Conservation (phyloP, 2,113 vertebrate species). For the Ceratotherium simum region DNA sequence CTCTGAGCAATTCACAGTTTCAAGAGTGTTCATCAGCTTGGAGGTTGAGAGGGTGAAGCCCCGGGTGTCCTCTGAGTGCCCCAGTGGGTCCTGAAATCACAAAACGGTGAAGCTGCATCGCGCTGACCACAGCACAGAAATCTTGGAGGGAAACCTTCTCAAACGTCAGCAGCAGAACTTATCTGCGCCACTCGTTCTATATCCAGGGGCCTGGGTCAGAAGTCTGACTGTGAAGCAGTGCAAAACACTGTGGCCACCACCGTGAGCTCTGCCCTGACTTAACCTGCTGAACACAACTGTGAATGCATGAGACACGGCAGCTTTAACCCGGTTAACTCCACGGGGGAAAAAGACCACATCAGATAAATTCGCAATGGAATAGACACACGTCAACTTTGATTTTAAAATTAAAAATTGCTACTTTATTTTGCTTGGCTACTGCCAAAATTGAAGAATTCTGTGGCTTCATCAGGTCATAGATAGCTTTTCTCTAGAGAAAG, state of each 20-base stretch:
- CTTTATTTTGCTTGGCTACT: slow-evolving; percentile 2
- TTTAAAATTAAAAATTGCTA: background rate
- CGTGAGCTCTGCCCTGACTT: background rate
- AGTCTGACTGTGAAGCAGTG: background rate
- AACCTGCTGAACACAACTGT: background rate
- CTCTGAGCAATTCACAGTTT: background rate
- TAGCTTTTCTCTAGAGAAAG: background rate
- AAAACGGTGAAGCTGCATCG: background rate
- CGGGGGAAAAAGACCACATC: background rate
- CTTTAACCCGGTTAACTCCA: background rate
- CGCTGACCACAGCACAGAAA: background rate
- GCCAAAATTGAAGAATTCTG: background rate
- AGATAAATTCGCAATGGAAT: background rate
- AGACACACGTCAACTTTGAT: background rate
- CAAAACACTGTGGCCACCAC: background rate
- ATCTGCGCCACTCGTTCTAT: slow-evolving; percentile 11
- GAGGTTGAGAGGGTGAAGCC: background rate
- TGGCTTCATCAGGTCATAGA: background rate
- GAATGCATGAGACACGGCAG: background rate
- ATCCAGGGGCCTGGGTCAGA: background rate
- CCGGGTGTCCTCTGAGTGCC: background rate
- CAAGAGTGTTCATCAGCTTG: background rate
- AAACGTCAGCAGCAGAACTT: background rate
- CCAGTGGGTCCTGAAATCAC: background rate
- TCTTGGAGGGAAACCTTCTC: background rate